These are phyloP conservation scores for Psittacus erithacus DNA, from an alignment of 2,113 vertebrate species.

Conservation along the genomic window DNA sequence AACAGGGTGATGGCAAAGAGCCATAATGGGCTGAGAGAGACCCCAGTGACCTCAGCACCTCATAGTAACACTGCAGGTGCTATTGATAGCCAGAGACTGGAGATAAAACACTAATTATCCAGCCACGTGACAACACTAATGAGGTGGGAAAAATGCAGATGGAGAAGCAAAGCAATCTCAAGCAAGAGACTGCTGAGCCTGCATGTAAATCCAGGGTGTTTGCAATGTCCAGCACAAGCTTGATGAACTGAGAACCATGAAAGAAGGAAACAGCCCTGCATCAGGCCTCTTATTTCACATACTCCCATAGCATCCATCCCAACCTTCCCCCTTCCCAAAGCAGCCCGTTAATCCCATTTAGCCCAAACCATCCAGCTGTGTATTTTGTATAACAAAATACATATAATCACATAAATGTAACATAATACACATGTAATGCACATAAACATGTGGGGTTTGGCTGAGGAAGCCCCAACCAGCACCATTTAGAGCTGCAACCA, in stretches of 20 bases:
- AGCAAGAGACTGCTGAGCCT: not conserved
- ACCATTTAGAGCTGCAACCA: not conserved
- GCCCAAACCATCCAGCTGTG: not conserved
- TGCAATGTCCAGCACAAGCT: not conserved
- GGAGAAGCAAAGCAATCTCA: not conserved
- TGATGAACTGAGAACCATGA: not conserved
- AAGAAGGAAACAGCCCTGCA: not conserved
- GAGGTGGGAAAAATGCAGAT: fast-evolving
- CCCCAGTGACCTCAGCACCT: not conserved
- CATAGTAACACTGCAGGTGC: fast-evolving
- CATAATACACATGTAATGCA: no score
- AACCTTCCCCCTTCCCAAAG: not conserved
- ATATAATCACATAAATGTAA: no score
- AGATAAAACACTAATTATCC: not conserved
- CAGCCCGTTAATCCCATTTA: not conserved
- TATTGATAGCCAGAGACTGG: not conserved
- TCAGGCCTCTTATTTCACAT: not conserved
- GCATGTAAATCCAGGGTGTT: fast-evolving
- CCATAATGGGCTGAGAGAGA: fast-evolving
- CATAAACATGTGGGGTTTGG: not conserved
- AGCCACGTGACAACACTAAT: fast-evolving
- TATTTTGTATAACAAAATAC: no score
- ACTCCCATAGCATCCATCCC: not conserved
- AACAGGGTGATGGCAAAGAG: fast-evolving
- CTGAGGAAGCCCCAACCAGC: not conserved